A percentile compares a stretch with the other conserved stretches of the same genome.
These are phyloP conservation scores for Apis florea DNA, from an alignment of 1,140 invertebrate species.

Conservation along the genomic window DNA sequence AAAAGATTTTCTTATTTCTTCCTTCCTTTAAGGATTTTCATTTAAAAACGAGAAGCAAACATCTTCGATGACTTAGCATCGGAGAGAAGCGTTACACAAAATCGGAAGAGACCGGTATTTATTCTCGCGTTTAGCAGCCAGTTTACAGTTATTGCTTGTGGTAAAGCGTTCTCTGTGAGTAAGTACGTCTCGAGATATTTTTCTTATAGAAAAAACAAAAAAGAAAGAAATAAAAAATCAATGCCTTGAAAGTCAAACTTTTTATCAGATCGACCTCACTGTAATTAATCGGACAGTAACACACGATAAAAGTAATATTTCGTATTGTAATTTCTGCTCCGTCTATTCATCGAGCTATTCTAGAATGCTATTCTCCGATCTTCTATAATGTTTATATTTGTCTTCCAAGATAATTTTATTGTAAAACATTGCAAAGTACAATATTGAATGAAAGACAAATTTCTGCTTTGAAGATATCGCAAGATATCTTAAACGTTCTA, in stretches of 20 bases:
- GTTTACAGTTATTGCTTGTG: conserved; percentile 41
- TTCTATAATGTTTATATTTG: no score
- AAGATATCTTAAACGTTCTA: no score
- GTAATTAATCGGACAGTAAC: no score
- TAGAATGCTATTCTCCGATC: no score
- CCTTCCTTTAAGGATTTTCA: neutral
- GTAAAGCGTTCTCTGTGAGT: conserved; percentile 22
- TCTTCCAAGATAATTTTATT: no score
- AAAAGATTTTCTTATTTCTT: neutral
- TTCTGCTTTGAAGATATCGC: no score
- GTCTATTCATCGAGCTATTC: no score
- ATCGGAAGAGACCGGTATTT: conserved; percentile 31
- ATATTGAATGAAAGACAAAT: no score
- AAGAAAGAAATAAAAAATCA: neutral
- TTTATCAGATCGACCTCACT: no score
- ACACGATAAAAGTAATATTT: no score
- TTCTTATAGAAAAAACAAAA: neutral
- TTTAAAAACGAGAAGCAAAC: conserved; percentile 7
- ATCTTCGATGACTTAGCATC: neutral
- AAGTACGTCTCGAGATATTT: neutral
- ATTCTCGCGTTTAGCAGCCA: conserved; percentile 34
- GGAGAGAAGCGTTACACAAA: conserved; percentile 21
- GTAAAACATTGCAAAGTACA: no score
- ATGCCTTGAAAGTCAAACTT: neutral
- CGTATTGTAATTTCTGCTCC: no score